phyloP scores from a whole-genome alignment of 1,140 invertebrate species.

The Temnothorax curvispinosus region DNA sequence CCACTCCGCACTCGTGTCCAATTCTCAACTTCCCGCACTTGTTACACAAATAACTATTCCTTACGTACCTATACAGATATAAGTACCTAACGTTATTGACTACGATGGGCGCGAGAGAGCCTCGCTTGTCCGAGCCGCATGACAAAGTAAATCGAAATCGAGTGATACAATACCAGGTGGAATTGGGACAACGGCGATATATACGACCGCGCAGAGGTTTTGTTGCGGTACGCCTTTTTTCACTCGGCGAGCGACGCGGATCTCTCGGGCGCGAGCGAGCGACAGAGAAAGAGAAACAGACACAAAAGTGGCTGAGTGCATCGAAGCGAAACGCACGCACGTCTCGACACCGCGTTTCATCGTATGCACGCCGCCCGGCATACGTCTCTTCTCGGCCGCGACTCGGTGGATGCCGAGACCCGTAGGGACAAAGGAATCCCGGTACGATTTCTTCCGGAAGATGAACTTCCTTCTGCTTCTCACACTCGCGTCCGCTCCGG shows the following conservation, averaged over 20 bases:
- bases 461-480: not conserved
- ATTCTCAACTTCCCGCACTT: too few relatives aligned
- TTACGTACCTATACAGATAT: not conserved
- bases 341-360: constrained; percentile 52
- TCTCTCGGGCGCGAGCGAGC: constrained; percentile 11
- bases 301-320: constrained; percentile 77
- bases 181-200: constrained; percentile 74
- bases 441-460: constrained; percentile 17
- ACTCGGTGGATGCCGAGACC: not conserved
- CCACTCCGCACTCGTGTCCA: too few relatives aligned
- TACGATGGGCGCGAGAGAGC: constrained; percentile 15
- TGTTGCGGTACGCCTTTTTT: constrained; percentile 69
- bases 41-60: too few relatives aligned
- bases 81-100: not conserved
- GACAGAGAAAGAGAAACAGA: constrained; percentile 61
- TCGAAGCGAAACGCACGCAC: constrained; percentile 74
- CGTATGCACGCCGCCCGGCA: not conserved
- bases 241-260: constrained; percentile 11
- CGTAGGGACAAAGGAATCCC: not conserved
- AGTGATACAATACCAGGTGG: constrained; percentile 71
- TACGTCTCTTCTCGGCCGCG: not conserved
- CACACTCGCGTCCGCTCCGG: not conserved
- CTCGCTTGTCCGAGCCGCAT: constrained; percentile 5
- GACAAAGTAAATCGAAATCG: constrained; percentile 69
- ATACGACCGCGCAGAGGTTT: constrained; percentile 58